Evolutionary conservation across 2,888 invertebrate species (phyloP).

Genomic region (Pantelozetes paolii): DNA sequence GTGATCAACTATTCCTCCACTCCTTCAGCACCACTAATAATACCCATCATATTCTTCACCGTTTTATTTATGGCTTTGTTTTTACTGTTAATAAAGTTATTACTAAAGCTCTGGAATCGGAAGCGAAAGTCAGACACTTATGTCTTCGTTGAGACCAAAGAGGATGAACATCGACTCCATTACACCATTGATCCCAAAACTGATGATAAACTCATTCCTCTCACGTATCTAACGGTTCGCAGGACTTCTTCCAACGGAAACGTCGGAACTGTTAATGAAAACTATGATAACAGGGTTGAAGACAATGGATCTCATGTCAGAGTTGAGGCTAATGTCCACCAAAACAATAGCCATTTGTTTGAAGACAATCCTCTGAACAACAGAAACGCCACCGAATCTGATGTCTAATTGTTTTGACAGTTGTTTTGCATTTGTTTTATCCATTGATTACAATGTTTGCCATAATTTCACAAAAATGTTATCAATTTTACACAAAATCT

Average conservation of each 20-base stretch:
- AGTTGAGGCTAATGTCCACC: slow-evolving; percentile 30
- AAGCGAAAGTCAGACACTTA: slow-evolving; percentile 36
- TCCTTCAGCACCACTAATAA: slow-evolving; percentile 36
- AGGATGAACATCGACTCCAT: background rate
- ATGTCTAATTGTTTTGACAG: slow-evolving; percentile 8
- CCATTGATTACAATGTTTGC: background rate
- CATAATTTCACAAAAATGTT: background rate
- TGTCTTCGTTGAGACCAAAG: slow-evolving; percentile 33
- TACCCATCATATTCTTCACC: slow-evolving; percentile 36
- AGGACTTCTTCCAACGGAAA: slow-evolving; percentile 17
- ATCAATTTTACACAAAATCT: background rate
- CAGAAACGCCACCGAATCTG: slow-evolving; percentile 24
- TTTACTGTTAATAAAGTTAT: background rate
- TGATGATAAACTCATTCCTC: slow-evolving; percentile 8
- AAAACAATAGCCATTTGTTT: background rate
- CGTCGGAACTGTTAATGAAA: background rate
- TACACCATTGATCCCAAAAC: background rate
- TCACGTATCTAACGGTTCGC: slow-evolving; percentile 14
- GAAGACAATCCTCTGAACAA: slow-evolving; percentile 17
- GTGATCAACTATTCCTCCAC: slow-evolving; percentile 7
- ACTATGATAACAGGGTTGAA: slow-evolving; percentile 11
- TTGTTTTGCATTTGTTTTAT: background rate
- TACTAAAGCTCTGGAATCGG: slow-evolving; percentile 14
- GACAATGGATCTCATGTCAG: slow-evolving; percentile 11
- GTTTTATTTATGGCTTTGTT: slow-evolving; percentile 19